Conservation (phyloP, 2,888 invertebrate genomes). For the Antheraea assamensis region DNA sequence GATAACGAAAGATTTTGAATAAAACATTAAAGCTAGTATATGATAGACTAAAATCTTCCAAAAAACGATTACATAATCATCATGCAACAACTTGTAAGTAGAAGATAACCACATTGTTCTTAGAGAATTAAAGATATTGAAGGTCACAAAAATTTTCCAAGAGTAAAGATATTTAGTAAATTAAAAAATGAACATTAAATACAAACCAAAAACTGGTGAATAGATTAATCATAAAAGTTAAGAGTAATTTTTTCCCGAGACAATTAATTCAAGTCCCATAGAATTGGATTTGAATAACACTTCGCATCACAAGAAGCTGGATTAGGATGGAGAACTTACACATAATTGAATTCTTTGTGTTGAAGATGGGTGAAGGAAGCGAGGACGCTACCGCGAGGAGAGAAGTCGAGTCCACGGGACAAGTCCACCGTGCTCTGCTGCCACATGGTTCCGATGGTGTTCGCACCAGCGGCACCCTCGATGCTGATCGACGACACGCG, state of each 20-base stretch:
- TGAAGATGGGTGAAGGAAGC: slow-evolving; percentile 88
- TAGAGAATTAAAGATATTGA: no score
- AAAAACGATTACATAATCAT: no score
- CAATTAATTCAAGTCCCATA: background rate
- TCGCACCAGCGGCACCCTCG: slow-evolving; percentile 75
- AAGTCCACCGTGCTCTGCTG: slow-evolving; percentile 90
- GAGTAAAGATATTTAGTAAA: no score
- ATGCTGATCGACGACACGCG: slow-evolving; percentile 82
- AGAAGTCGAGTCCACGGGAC: slow-evolving; percentile 91
- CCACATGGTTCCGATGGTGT: slow-evolving; percentile 88
- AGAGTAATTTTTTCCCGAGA: background rate
- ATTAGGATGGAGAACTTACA: slow-evolving; percentile 54
- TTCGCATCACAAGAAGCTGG: background rate
- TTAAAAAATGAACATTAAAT: no score
- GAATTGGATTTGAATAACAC: background rate
- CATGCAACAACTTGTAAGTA: no score
- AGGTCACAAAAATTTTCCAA: no score
- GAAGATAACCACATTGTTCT: no score
- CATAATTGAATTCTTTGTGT: slow-evolving; percentile 84
- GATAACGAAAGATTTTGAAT: no score
- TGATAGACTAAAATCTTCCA: no score
- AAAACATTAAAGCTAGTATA: no score
- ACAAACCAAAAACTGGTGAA: no score
- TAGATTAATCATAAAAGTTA: no score
- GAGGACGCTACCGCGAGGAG: slow-evolving; percentile 87